Evolutionary conservation across 2,888 invertebrate genomes (phyloP).

Genomic region (Lucinisca nassula): DNA sequence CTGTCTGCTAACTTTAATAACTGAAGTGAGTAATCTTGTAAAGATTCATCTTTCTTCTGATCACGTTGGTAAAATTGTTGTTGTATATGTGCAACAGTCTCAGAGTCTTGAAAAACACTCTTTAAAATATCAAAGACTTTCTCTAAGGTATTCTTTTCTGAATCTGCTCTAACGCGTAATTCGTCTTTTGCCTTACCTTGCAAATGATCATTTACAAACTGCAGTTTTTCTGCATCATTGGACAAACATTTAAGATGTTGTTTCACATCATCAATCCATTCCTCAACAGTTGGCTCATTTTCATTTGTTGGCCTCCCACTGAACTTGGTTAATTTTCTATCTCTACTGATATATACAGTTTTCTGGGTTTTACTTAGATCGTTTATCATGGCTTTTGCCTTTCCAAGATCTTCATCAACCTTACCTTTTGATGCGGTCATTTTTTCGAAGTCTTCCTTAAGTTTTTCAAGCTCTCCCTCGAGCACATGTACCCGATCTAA

Average conservation of each 20-base stretch:
- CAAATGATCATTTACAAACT: slow-evolving; percentile 18
- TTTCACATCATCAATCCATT: background rate
- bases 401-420: no score
- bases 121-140: slow-evolving; percentile 27
- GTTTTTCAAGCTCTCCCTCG: no score
- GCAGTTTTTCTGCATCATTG: background rate
- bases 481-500: no score
- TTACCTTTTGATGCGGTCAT: no score
- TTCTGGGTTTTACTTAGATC: no score
- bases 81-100: slow-evolving; percentile 27
- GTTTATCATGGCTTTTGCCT: no score
- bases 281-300: background rate
- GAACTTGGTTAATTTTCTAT: slow-evolving; percentile 21
- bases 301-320: slow-evolving; percentile 3
- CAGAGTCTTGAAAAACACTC: slow-evolving; percentile 1
- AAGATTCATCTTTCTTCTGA: slow-evolving; percentile 26
- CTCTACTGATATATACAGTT: slow-evolving; percentile 3
- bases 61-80: slow-evolving; percentile 34
- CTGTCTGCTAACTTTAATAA: slow-evolving; percentile 30
- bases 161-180: background rate
- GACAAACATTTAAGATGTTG: background rate
- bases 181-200: slow-evolving; percentile 24
- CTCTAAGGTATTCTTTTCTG: slow-evolving; percentile 3
- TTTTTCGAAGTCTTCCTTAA: no score
- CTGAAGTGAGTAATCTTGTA: slow-evolving; percentile 24